These are phyloP conservation scores for Enteromius thamalakanensis DNA, from an alignment of 2,797 vertebrate genomes.

Conservation along the genomic window DNA sequence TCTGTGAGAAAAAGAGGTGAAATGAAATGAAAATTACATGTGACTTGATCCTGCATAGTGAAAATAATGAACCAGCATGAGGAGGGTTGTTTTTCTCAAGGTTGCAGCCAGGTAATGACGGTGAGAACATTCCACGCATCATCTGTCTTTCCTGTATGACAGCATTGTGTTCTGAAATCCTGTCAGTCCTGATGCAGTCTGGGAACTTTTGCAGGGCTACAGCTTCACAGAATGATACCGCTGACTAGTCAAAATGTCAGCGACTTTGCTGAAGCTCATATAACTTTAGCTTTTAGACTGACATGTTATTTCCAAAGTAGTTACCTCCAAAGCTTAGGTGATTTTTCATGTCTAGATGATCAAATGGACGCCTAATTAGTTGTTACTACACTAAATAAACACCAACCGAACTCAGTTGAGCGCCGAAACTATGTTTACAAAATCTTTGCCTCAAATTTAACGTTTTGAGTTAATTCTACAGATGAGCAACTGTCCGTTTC, in stretches of 20 bases:
- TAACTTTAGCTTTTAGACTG: constrained; percentile 4
- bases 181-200: constrained; percentile 25
- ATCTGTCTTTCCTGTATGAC: constrained; percentile 29
- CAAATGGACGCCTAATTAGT: constrained; percentile 22
- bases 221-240: constrained; percentile 17
- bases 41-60: not conserved
- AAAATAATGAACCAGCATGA: not conserved
- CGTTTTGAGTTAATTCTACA: not conserved
- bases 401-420: constrained; percentile 8
- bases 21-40: not conserved
- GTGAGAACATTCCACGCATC: not conserved
- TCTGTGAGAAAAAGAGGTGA: not conserved
- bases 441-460: not conserved
- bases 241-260: constrained; percentile 34
- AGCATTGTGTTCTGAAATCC: constrained; percentile 13
- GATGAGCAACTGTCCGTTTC: constrained; percentile 31
- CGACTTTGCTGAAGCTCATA: constrained; percentile 5
- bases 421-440: constrained; percentile 4
- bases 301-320: constrained; percentile 34
- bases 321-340: constrained; percentile 4
- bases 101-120: constrained; percentile 12
- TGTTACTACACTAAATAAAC: constrained; percentile 15
- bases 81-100: constrained; percentile 14
- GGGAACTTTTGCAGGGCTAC: not conserved
- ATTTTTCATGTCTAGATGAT: constrained; percentile 29